Conservation (phyloP, 2,113 vertebrate genomes). For the Amphilophus citrinellus region DNA sequence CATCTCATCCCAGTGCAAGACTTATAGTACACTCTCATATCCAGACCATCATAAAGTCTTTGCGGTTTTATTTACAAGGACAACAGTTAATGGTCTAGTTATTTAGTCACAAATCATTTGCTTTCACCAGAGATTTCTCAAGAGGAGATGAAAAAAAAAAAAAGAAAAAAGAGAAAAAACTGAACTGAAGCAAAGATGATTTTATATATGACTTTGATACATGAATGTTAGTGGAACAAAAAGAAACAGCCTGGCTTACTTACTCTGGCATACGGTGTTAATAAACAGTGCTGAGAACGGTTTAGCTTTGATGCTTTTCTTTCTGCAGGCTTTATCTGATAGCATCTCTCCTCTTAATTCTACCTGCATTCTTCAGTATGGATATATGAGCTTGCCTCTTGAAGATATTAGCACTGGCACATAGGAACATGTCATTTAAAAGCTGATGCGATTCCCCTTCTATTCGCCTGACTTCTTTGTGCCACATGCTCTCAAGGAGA, state of each 20-base stretch:
- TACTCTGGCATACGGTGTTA: slow-evolving; percentile 13
- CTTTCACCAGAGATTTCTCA: slow-evolving; percentile 30
- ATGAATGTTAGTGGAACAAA: slow-evolving; percentile 34
- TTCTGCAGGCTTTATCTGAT: slow-evolving; percentile 37
- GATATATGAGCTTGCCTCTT: slow-evolving; percentile 31
- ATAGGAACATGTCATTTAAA: slow-evolving; percentile 66
- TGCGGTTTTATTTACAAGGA: slow-evolving; percentile 70
- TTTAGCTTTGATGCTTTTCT: slow-evolving; percentile 14
- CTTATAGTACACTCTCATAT: slow-evolving; percentile 55
- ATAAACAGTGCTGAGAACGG: slow-evolving; percentile 22
- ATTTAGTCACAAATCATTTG: slow-evolving; percentile 70
- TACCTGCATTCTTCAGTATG: slow-evolving; percentile 28
- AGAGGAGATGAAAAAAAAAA: not conserved
- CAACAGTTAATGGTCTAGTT: slow-evolving; percentile 64
- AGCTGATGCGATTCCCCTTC: slow-evolving; percentile 53
- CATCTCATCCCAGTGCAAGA: slow-evolving; percentile 43
- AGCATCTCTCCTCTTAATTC: slow-evolving; percentile 44
- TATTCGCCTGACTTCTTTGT: slow-evolving; percentile 54
- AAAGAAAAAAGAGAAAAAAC: not conserved
- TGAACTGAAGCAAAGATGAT: slow-evolving; percentile 27
- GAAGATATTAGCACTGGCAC: slow-evolving; percentile 39
- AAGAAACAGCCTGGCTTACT: slow-evolving; percentile 20
- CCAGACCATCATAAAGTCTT: slow-evolving; percentile 51
- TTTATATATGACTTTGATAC: slow-evolving; percentile 22
- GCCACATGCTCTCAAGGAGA: slow-evolving; percentile 47